phyloP scores from a whole-genome alignment of 1,140 invertebrate species.

The Nasonia giraulti region DNA sequence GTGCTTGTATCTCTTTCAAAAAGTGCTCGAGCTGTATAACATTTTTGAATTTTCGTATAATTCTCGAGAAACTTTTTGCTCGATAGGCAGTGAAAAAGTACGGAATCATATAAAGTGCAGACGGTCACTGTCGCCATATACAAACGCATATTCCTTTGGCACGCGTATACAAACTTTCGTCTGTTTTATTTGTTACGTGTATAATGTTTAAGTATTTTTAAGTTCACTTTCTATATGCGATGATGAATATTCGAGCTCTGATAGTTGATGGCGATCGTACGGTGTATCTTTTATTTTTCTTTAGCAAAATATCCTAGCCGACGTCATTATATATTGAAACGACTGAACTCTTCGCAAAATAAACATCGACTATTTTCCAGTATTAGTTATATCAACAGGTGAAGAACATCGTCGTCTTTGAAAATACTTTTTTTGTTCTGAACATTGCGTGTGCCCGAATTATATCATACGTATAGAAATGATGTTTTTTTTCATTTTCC shows the following conservation, averaged over 20 bases:
- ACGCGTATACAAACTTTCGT: constrained; percentile 48
- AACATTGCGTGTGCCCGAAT: constrained; percentile 26
- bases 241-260: constrained; percentile 24
- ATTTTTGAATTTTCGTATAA: constrained; percentile 6
- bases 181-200: constrained; percentile 1
- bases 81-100: constrained; percentile 46
- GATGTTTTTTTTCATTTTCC: constrained; percentile 36
- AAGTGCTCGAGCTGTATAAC: constrained; percentile 14
- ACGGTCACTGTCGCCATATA: constrained; percentile 26
- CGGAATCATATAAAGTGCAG: constrained; percentile 43
- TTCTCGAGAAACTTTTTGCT: constrained; percentile 25
- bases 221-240: constrained; percentile 27
- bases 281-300: constrained; percentile 25
- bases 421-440: constrained; percentile 42
- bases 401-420: constrained; percentile 10
- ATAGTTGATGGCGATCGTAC: not conserved
- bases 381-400: constrained; percentile 40
- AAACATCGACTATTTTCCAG: constrained; percentile 44
- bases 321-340: constrained; percentile 44
- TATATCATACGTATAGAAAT: constrained; percentile 43
- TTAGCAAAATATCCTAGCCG: constrained; percentile 49
- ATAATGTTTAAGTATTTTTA: not conserved
- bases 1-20: constrained; percentile 15
- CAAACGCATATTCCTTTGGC: constrained; percentile 43
- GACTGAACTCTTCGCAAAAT: constrained; percentile 45